Evolutionary conservation across 2,888 invertebrate species (phyloP), one percentile per base, ranked within the genome.

Genomic region (Drosophila neotestacea): DNA sequence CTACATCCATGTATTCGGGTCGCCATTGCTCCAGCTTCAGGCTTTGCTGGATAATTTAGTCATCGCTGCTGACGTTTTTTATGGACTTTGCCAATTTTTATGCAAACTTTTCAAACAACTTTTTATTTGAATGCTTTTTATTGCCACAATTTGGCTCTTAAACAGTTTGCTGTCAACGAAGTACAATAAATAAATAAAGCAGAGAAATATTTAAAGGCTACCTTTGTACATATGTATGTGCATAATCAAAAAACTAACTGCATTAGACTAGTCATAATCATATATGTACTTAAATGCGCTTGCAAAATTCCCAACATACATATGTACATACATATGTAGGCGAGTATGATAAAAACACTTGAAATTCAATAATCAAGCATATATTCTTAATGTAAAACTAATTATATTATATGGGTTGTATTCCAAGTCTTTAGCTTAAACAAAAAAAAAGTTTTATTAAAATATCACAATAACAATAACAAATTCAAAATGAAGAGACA

Each of bases 321-420:
- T 46, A 5, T 46, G 11, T 22, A 36, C 27, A 6, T n/a, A 38
- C 4, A 9, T 13, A 63, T 22, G 42, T 70, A 68, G 50, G 63
- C 42, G 22, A 36, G 64, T 47, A 27, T 7, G 34, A 56, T 55
- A 38, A 66, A 48, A 60, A 44, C 22, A 72, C 6, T 30, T 6
- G 38, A 62, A 42, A 51, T 52, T 13, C 47, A 39, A 52, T 61
- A 69, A 66, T 51, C 68, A 62, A 74, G 69, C 77, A 70, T 68
- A 61, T 65, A 75, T 75, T 46, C 67, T 42, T 32, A 58, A 65
- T 70, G 77, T 51, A 55, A 60, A 41, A 30, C 41, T 11, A 30
- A 39, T 16, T 7, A 73, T 72, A 74, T 74, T 2, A 39, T 6
- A 13, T 13, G 73, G 76, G 76, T 70, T 77, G 74, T 56, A 50